Conservation (phyloP, 2,113 vertebrate genomes). For the Ameiurus melas region DNA sequence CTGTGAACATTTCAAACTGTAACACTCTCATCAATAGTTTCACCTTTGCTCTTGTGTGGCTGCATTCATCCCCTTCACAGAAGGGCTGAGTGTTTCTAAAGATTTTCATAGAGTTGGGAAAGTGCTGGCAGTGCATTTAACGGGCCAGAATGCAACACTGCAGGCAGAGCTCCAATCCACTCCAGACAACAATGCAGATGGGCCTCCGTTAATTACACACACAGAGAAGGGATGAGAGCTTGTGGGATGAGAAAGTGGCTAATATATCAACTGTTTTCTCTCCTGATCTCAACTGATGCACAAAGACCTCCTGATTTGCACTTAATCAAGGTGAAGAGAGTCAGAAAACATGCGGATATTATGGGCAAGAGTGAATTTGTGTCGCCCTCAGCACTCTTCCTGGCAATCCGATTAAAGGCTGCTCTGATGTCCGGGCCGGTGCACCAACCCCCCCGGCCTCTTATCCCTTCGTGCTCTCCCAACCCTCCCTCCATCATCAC, state of each 20-base stretch:
- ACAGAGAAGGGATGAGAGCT: conserved; percentile 49
- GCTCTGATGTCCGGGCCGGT: conserved; percentile 57
- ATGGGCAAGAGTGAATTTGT: conserved; percentile 56
- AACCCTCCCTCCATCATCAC: conserved; percentile 61
- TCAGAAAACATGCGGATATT: conserved; percentile 47
- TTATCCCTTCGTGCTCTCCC: background rate
- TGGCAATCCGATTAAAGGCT: conserved; percentile 70
- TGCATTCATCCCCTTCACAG: conserved; percentile 15
- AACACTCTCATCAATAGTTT: background rate
- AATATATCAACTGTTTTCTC: conserved; percentile 58
- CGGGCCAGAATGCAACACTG: conserved; percentile 30
- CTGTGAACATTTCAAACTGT: background rate
- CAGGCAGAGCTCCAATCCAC: conserved; percentile 64
- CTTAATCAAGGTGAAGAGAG: conserved; percentile 71
- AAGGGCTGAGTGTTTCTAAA: conserved; percentile 8
- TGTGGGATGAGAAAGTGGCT: conserved; percentile 48
- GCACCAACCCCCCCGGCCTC: conserved; percentile 31
- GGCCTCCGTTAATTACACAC: conserved; percentile 73
- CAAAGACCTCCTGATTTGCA: conserved; percentile 60
- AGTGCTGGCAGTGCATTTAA: conserved; percentile 24
- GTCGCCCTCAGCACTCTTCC: conserved; percentile 69
- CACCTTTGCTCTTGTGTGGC: background rate
- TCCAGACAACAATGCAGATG: conserved; percentile 61
- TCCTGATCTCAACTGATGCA: conserved; percentile 59
- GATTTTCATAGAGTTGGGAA: conserved; percentile 34